A percentile compares a stretch with the other conserved stretches of the same genome.
These are phyloP conservation scores for Campoletis raptor DNA, from an alignment of 2,888 invertebrate genomes.

Conservation along the genomic window DNA sequence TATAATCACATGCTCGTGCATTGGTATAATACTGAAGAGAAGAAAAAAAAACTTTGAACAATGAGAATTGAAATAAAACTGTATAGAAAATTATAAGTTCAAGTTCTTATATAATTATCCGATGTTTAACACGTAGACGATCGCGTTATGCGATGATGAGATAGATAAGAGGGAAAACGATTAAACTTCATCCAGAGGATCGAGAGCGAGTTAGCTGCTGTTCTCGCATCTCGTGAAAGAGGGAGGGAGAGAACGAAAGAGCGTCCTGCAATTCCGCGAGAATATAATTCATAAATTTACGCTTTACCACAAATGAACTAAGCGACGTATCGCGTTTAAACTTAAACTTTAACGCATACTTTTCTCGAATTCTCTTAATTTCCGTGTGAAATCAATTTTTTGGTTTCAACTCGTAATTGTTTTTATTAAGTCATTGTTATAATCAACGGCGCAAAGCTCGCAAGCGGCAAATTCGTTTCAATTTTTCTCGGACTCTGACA, in stretches of 20 bases:
- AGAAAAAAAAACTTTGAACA: neutral
- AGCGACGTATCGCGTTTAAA: neutral
- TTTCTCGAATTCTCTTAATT: neutral
- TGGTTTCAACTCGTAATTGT: neutral
- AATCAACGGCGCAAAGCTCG: neutral
- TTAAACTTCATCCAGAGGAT: constrained; percentile 6
- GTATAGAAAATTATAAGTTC: neutral
- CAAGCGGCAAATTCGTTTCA: neutral
- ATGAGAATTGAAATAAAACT: neutral
- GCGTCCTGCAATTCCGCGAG: constrained; percentile 18
- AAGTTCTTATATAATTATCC: neutral
- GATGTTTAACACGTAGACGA: neutral
- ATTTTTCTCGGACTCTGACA: neutral
- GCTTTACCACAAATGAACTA: neutral
- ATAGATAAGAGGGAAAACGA: constrained; percentile 18
- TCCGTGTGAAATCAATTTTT: neutral
- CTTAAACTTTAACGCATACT: neutral
- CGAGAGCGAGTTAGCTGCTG: neutral
- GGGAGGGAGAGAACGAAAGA: neutral
- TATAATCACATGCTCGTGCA: neutral
- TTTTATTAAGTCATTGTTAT: neutral
- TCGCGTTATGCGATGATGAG: neutral
- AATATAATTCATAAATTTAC: neutral
- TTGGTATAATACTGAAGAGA: neutral
- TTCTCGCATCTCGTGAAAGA: neutral